Base-by-base conservation (phyloP, 2,888 invertebrate species). In the Camptogramma bilineatum region DNA sequence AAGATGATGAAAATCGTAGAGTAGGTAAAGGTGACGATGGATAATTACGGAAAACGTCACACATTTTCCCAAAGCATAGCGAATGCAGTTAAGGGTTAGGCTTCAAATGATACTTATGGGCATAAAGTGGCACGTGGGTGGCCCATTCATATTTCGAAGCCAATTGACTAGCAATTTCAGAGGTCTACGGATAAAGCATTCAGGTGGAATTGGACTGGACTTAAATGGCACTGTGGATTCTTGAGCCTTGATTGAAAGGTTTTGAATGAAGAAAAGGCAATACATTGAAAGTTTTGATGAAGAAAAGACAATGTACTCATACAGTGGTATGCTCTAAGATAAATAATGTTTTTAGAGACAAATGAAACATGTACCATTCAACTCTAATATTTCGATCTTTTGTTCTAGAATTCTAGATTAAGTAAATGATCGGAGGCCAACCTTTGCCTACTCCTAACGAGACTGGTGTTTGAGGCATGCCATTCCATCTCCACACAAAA, bases 101-200 rank as follows among this genome's bases (percentile, higher is more conserved):
- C 83, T 84, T 82, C 85, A 84, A 44, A 82, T 82, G 72, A 80
- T 77, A 82, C 83, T 80, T 79, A 83, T 76, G 69, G 76, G 76
- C 81, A 84, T 85, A 81, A 82, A 81, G 77, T 75, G 71, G 76
- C 78, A 78, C 82, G 81, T 79, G 82, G 83, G 83, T 76, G 76
- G 76, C 75, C 84, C 84, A 90, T 91, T 89, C 88, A 91, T 91
- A 91, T 90, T 88, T 88, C 84, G 84, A 85, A 86, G 81, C 82
- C 90, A 87, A 90, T 91, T 84, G 87, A 64, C 70, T 75, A 82
- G 90, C 89, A 89, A 90, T 90, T 88, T 81, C 82, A 87, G 84
- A 89, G 88, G 86, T 84, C 28, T 28, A 73, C 73, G 71, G 68
- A 74, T 66, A 65, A 73, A 76, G 74, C 77, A 74, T 73, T 73